phyloP scores from a whole-genome alignment of 2,113 vertebrate species.

The Trichechus manatus region DNA sequence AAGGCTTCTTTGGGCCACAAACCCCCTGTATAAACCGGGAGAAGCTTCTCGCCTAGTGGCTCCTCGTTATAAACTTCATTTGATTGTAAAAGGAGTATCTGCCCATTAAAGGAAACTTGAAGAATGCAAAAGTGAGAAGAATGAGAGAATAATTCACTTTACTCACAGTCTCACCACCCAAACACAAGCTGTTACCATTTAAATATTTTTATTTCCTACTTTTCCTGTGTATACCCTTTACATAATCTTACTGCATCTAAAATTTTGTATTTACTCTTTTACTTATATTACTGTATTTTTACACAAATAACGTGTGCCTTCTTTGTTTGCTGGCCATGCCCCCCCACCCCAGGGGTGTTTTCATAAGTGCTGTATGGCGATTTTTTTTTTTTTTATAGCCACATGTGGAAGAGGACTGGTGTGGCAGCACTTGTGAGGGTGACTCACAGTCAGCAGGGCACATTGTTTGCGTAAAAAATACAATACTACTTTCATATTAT shows the following conservation, averaged over 20 bases:
- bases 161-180: neutral
- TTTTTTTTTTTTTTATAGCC: too few relatives aligned
- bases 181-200: neutral
- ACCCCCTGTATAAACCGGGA: neutral
- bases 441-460: too few relatives aligned
- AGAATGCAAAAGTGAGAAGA: neutral
- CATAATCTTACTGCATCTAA: neutral
- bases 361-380: too few relatives aligned
- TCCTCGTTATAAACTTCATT: neutral
- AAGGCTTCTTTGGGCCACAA: neutral
- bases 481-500: neutral
- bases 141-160: neutral
- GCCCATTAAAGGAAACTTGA: neutral
- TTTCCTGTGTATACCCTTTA: neutral
- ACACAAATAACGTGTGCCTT: too few relatives aligned
- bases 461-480: too few relatives aligned
- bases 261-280: constrained; percentile 21
- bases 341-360: too few relatives aligned
- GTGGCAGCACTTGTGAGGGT: too few relatives aligned
- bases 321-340: too few relatives aligned
- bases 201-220: neutral
- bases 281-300: neutral
- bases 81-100: neutral
- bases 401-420: too few relatives aligned
- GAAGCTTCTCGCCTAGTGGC: neutral